A percentile compares a stretch with the other conserved stretches of the same genome.
Conservation (phyloP, 2,113 vertebrate genomes). For the Neomonachus schauinslandi region DNA sequence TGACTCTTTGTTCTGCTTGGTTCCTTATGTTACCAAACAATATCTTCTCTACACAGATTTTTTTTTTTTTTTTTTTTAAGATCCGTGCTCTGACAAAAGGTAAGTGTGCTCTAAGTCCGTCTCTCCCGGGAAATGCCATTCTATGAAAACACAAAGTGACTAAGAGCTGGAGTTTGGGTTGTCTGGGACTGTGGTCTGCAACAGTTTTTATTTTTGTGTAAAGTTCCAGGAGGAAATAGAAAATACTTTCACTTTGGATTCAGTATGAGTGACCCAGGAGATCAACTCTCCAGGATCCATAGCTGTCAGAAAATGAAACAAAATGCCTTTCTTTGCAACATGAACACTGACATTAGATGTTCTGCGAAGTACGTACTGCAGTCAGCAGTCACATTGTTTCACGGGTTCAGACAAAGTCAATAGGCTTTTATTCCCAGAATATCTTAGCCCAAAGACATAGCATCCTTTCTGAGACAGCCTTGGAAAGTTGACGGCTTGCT, state of each 20-base stretch:
- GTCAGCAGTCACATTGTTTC: not conserved
- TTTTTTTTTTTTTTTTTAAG: not conserved
- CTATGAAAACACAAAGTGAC: not conserved
- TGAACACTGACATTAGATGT: not conserved
- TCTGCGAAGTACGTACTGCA: not conserved
- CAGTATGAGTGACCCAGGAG: not conserved
- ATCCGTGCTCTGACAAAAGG: not conserved
- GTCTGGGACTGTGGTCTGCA: not conserved
- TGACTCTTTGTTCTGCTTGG: not conserved
- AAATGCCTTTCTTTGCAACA: not conserved
- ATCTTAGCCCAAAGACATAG: conserved; percentile 35
- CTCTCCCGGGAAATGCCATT: not conserved
- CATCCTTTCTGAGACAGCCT: not conserved
- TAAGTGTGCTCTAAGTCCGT: not conserved
- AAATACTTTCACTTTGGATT: not conserved
- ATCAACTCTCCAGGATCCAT: not conserved
- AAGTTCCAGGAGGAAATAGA: not conserved
- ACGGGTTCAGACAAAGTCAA: not conserved
- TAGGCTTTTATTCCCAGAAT: conserved; percentile 52
- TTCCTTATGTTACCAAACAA: not conserved
- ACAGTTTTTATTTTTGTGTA: not conserved
- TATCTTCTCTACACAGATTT: not conserved
- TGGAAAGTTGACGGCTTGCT: not conserved
- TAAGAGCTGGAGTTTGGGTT: not conserved
- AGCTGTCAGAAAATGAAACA: conserved; percentile 10